Evolutionary conservation across 2,113 vertebrate species (phyloP).

Genomic region (Malurus alboscapulatus): DNA sequence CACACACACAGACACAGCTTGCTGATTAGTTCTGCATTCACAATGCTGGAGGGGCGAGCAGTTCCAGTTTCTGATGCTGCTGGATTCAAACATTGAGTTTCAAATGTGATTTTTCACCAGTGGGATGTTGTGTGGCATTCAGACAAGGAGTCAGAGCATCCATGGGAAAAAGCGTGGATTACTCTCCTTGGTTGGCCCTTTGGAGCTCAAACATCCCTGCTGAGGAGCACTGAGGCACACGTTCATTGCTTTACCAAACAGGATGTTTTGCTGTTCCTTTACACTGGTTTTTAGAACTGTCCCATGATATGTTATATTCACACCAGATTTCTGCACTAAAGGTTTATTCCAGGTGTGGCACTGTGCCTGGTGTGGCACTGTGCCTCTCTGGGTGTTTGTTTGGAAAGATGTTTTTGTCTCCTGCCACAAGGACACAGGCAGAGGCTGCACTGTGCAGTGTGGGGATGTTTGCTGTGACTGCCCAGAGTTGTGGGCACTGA

Average conservation of each 20-base stretch:
- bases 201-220: background rate
- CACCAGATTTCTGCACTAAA: background rate
- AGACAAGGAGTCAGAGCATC: background rate
- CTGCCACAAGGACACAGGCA: rapidly evolving
- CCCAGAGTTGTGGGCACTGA: rapidly evolving
- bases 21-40: background rate
- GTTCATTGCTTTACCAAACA: background rate
- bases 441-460: rapidly evolving
- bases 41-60: background rate
- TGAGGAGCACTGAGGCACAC: background rate
- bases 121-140: background rate
- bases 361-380: rapidly evolving
- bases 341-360: background rate
- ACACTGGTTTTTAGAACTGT: background rate
- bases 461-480: background rate
- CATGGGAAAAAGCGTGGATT: background rate
- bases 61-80: background rate
- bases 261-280: background rate
- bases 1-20: background rate
- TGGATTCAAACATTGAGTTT: background rate
- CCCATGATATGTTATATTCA: rapidly evolving
- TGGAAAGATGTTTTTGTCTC: background rate
- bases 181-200: background rate
- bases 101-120: background rate
- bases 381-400: background rate